Evolutionary conservation across 2,797 vertebrate genomes (phyloP).

Genomic region (Champsocephalus gunnari): DNA sequence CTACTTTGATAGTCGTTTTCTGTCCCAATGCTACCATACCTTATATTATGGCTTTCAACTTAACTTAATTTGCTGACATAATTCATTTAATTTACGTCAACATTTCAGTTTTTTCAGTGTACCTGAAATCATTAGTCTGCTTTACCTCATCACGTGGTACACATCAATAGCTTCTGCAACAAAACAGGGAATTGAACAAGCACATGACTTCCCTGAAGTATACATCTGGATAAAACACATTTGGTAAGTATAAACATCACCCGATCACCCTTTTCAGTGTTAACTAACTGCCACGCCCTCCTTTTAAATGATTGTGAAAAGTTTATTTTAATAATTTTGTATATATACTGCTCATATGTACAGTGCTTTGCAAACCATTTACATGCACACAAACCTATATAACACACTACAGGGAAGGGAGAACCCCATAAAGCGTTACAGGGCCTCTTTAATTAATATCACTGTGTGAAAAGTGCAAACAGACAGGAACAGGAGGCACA

Average conservation of each 20-base stretch:
- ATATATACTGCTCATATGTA: neutral
- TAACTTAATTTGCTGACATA: too few species aligned
- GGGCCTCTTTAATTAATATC: neutral
- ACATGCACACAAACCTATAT: too few species aligned
- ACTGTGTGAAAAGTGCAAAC: neutral
- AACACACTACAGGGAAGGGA: too few species aligned
- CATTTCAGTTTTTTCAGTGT: too few species aligned
- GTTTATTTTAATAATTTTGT: neutral
- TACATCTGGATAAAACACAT: neutral
- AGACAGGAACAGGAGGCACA: slow-evolving; percentile 75
- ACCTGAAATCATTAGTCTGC: neutral
- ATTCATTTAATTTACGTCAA: too few species aligned
- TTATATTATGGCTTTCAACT: too few species aligned
- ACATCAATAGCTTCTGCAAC: neutral
- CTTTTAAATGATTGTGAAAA: neutral
- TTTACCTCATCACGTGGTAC: neutral
- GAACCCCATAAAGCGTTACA: too few species aligned
- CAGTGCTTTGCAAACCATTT: too few species aligned
- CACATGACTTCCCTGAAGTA: neutral
- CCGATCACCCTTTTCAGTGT: neutral
- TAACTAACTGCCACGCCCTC: neutral
- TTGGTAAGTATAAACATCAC: neutral
- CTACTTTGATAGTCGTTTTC: neutral
- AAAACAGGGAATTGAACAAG: neutral
- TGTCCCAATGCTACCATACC: neutral